These are phyloP conservation scores for Chironex yamaguchii DNA, from an alignment of 30 jellyfish, hydroid and myxozoan species.

Conservation along the genomic window DNA sequence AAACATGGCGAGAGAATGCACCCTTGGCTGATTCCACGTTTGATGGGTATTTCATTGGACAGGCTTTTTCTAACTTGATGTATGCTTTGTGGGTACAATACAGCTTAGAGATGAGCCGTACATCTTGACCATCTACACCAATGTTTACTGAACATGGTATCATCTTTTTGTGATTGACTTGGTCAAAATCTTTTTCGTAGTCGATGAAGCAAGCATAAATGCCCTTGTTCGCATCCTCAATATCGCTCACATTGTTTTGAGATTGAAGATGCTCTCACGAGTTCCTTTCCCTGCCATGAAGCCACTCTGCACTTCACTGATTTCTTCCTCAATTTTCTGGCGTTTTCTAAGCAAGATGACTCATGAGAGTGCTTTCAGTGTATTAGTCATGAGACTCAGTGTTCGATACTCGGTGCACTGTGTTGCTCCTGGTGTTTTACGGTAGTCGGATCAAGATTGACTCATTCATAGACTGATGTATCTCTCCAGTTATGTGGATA, in stretches of 20 bases:
- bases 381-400: constrained; percentile 26
- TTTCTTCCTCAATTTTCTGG: not conserved
- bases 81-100: too few species aligned
- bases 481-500: constrained; percentile 4
- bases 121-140: too few species aligned
- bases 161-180: not conserved
- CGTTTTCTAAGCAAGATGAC: not conserved
- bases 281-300: constrained; percentile 7
- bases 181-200: constrained; percentile 4
- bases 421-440: constrained; percentile 5
- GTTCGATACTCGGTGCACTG: constrained; percentile 35
- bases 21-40: too few species aligned
- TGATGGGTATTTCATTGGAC: too few species aligned
- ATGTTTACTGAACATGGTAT: too few species aligned
- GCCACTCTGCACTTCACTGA: not conserved
- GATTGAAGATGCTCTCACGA: not conserved
- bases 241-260: constrained; percentile 5
- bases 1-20: too few species aligned
- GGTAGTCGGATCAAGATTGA: constrained; percentile 10
- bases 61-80: too few species aligned
- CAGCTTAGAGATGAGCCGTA: too few species aligned
- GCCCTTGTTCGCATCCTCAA: not conserved
- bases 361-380: not conserved
- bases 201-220: constrained; percentile 14
- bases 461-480: constrained; percentile 1